A percentile compares a stretch with the other conserved stretches of the same genome.
These are phyloP conservation scores for Diaphora mendica DNA, from an alignment of 2,888 invertebrate genomes.

Conservation along the genomic window DNA sequence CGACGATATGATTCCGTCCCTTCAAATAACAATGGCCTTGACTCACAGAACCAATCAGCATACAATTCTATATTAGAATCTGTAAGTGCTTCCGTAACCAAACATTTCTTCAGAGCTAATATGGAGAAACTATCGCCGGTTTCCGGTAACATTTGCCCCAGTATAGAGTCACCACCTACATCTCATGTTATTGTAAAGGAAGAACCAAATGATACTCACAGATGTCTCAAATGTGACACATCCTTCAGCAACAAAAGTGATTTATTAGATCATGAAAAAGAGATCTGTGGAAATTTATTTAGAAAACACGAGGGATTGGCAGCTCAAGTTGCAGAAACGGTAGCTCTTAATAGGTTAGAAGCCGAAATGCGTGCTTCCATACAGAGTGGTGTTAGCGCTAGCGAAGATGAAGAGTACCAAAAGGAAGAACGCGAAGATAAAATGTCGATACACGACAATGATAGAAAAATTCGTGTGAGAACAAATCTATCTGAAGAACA, in stretches of 20 bases:
- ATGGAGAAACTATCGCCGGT: slow-evolving; percentile 89
- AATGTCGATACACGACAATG: slow-evolving; percentile 87
- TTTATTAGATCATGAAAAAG: slow-evolving; percentile 91
- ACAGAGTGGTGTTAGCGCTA: slow-evolving; percentile 85
- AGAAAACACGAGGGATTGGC: slow-evolving; percentile 90
- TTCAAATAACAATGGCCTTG: slow-evolving; percentile 65
- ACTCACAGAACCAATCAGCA: slow-evolving; percentile 85
- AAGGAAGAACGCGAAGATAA: slow-evolving; percentile 84
- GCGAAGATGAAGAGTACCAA: slow-evolving; percentile 87
- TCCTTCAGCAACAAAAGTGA: slow-evolving; percentile 87
- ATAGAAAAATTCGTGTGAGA: slow-evolving; percentile 95
- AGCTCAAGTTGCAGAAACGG: slow-evolving; percentile 91
- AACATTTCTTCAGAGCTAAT: slow-evolving; percentile 90
- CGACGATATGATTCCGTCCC: slow-evolving; percentile 71
- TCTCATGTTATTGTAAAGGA: slow-evolving; percentile 70
- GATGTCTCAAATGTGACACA: slow-evolving; percentile 87
- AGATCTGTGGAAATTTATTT: slow-evolving; percentile 85
- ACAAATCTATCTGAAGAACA: slow-evolving; percentile 98
- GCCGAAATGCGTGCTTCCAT: slow-evolving; percentile 82
- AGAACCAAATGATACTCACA: slow-evolving; percentile 76
- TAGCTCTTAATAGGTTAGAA: slow-evolving; percentile 84
- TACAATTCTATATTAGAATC: slow-evolving; percentile 91
- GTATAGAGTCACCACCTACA: slow-evolving; percentile 67
- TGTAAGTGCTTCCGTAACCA: slow-evolving; percentile 91
- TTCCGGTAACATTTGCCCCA: slow-evolving; percentile 78